Percentiles rank a stretch among this genome's conserved stretches.
These are phyloP conservation scores for Tolmerus cingulatus DNA, from an alignment of 2,888 invertebrate genomes.

Conservation along the genomic window DNA sequence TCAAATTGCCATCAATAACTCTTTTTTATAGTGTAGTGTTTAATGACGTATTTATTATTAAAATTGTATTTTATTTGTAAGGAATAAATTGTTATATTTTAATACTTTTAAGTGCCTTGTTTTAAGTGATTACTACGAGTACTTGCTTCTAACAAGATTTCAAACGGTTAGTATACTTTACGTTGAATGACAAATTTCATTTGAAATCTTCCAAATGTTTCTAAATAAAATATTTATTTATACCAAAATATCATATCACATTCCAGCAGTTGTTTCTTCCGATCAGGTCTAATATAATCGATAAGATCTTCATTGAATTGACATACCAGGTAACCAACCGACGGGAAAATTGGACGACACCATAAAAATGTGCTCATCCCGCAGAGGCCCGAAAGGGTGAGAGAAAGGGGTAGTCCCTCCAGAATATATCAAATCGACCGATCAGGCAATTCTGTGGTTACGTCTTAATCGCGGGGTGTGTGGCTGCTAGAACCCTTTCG, in stretches of 20 bases:
- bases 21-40: too few species aligned
- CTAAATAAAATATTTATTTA: neutral
- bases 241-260: neutral
- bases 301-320: neutral
- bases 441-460: slow-evolving; percentile 16
- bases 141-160: neutral
- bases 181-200: neutral
- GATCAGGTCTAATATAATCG: neutral
- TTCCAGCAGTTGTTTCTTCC: neutral
- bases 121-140: neutral
- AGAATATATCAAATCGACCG: neutral
- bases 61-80: too few species aligned
- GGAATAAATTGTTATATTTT: too few species aligned
- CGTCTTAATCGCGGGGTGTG: neutral
- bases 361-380: slow-evolving; percentile 1
- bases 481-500: neutral
- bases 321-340: neutral
- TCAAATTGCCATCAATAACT: too few species aligned
- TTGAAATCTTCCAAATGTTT: neutral
- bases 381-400: neutral
- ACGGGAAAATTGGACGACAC: neutral
- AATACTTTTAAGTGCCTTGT: neutral
- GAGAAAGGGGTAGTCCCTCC: slow-evolving; percentile 18
- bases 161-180: neutral
- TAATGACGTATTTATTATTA: too few species aligned